These are phyloP conservation scores for Arenicola marina DNA, from an alignment of 2,888 invertebrate genomes.

Conservation along the genomic window DNA sequence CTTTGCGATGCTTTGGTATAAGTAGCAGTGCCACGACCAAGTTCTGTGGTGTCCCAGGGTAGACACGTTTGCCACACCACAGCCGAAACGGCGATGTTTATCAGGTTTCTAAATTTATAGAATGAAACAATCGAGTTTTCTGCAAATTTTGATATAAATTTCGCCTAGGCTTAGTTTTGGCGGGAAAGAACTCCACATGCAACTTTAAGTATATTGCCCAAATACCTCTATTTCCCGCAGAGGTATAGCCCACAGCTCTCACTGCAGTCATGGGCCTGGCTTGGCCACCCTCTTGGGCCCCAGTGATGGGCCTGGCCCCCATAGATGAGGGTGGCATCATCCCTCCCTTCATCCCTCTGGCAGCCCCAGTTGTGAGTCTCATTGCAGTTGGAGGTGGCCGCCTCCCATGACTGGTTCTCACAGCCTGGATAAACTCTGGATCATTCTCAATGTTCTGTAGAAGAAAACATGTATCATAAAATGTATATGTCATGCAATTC, in stretches of 20 bases:
- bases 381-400: slow-evolving; percentile 65
- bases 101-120: no score
- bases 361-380: slow-evolving; percentile 37
- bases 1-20: no score
- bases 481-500: neutral
- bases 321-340: slow-evolving; percentile 49
- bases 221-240: neutral
- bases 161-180: no score
- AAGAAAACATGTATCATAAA: neutral
- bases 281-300: slow-evolving; percentile 44
- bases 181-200: no score
- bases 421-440: slow-evolving; percentile 75
- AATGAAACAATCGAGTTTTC: no score
- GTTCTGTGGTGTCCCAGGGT: no score
- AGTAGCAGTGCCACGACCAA: no score
- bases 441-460: slow-evolving; percentile 73
- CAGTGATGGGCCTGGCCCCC: slow-evolving; percentile 51
- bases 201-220: no score
- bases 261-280: slow-evolving; percentile 94
- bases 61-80: no score
- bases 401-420: slow-evolving; percentile 75
- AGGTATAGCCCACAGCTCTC: slow-evolving; percentile 83
- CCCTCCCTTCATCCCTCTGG: slow-evolving; percentile 29
- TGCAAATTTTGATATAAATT: no score
- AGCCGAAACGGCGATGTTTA: no score